These are phyloP conservation scores for Prionace glauca DNA, from an alignment of 2,797 vertebrate genomes.

Conservation along the genomic window DNA sequence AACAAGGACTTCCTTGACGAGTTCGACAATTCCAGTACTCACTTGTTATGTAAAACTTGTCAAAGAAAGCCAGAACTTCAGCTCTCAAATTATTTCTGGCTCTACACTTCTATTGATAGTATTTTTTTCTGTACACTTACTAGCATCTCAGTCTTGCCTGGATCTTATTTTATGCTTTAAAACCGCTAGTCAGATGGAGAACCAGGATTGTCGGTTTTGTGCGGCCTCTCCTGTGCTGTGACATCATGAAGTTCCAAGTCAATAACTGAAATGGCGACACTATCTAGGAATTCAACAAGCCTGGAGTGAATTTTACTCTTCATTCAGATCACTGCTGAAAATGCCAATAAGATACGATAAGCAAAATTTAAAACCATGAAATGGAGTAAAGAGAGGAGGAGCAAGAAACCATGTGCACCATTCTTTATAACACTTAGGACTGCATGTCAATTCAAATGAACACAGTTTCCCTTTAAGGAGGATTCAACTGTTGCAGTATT, in stretches of 20 bases:
- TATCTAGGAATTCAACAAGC: conserved; percentile 32
- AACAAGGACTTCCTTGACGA: background rate
- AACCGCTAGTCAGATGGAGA: conserved; percentile 27
- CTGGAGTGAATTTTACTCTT: conserved; percentile 30
- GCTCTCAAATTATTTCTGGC: conserved; percentile 10
- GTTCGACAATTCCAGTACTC: background rate
- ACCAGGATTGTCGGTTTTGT: conserved; percentile 26
- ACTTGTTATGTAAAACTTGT: background rate
- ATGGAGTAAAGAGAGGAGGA: conserved; percentile 13
- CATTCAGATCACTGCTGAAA: conserved; percentile 3
- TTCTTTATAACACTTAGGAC: conserved; percentile 31
- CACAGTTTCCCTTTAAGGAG: conserved; percentile 31
- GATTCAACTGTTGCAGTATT: conserved; percentile 33
- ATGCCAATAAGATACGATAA: conserved; percentile 27
- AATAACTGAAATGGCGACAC: conserved; percentile 28
- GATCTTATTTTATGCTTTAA: conserved; percentile 35
- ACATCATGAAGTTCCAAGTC: conserved; percentile 25
- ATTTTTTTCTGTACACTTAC: conserved; percentile 31
- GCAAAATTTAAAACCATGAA: conserved; percentile 30
- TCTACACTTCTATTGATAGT: conserved; percentile 21
- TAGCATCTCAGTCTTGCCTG: conserved; percentile 31
- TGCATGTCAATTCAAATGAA: conserved; percentile 22
- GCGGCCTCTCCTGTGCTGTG: conserved; percentile 22
- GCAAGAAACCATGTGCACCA: background rate
- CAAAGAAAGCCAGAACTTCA: conserved; percentile 16